Base-by-base conservation (phyloP, 2,113 vertebrate genomes). In the Alligator mississippiensis region DNA sequence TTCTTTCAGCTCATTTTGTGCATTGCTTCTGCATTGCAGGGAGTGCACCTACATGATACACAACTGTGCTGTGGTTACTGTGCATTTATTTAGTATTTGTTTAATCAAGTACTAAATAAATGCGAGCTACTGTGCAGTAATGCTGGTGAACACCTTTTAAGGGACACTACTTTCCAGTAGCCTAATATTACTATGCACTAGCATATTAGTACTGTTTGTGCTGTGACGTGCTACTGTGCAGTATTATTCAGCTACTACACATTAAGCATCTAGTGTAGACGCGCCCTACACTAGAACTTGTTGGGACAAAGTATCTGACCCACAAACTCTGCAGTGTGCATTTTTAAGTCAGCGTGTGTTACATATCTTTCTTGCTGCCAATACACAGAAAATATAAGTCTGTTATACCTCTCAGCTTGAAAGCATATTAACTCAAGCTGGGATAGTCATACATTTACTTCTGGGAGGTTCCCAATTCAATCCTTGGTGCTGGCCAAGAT, bases 1-100 rank as follows among this genome's bases (percentile, higher is more conserved):
- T 90, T 93, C 87, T 91, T 85, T 34, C 22, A 80, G 85, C 38
- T 68, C 70, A 90, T 85, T 81, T 68, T 81, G 60, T 85, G 82
- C 54, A 34, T 34, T 87, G n/a, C 25, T 87, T 77, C 63, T 91
- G 58, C 9, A 25, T n/a, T 8, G 1, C 72, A 88, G 47, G 63
- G 74, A 9, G 47, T 47, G 47, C 47, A 47, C 9, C 47, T 47
- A 47, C 47, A 47, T 47, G 47, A 7, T 47, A 47, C 8, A 47
- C 47, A 9, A 47, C 47, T 47, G 47, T 47, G 47, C 47, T 47
- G 47, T 47, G 47, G 47, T 47, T 47, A 47, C 47, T 47, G 47
- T 47, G 47, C 8, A 47, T 47, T 47, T 47, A 47, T 47, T 47
- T 47, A 47, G 47, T 47, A 47, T 47, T 47, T 47, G 47, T 47